Evolutionary conservation across 1,140 invertebrate species (phyloP).

Genomic region (Apis florea): DNA sequence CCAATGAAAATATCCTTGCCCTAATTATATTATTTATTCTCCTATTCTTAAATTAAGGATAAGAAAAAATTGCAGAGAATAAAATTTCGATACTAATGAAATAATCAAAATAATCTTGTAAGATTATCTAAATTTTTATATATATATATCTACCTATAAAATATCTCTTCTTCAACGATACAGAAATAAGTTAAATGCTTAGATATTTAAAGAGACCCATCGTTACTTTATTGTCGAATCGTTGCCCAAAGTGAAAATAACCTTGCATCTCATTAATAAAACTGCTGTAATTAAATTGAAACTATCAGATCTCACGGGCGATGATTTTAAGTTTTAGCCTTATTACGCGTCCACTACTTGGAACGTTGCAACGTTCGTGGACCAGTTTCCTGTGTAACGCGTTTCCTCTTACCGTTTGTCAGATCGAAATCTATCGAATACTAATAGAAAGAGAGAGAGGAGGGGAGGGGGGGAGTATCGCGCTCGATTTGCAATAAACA

Average conservation of each 20-base stretch:
- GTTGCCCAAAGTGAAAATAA: too few relatives aligned
- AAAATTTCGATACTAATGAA: not conserved
- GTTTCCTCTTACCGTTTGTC: not conserved
- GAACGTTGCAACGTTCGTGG: not conserved
- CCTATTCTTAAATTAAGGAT: not conserved
- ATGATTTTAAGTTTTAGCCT: not conserved
- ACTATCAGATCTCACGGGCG: not conserved
- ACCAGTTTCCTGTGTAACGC: not conserved
- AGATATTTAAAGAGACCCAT: too few relatives aligned
- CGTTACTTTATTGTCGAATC: too few relatives aligned
- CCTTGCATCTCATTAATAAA: too few relatives aligned
- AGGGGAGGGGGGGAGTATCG: not conserved
- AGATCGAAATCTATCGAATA: conserved; percentile 1
- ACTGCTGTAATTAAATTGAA: too few relatives aligned
- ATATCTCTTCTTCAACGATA: too few relatives aligned
- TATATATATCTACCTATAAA: too few relatives aligned
- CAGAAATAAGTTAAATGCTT: too few relatives aligned
- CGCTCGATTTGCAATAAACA: not conserved
- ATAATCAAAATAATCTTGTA: too few relatives aligned
- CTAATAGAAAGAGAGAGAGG: not conserved
- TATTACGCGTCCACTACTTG: not conserved
- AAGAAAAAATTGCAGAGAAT: not conserved
- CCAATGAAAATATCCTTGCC: too few relatives aligned
- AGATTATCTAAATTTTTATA: not conserved
- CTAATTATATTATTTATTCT: not conserved